Conservation (phyloP, 2,888 invertebrate species). For the Adelognathus sp. region DNA sequence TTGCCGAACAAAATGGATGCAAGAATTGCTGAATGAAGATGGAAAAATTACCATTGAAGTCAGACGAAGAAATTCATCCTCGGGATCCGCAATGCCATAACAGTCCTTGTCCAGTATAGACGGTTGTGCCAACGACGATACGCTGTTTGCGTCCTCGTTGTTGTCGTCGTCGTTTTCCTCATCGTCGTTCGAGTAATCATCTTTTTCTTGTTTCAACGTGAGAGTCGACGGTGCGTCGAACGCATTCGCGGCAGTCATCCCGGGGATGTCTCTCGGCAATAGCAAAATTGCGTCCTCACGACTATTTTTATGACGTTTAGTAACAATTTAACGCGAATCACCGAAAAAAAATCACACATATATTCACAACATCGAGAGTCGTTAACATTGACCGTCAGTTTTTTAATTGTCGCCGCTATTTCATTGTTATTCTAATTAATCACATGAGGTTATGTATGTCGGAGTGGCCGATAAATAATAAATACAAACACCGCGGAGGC, state of each 20-base stretch:
- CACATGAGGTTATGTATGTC: constrained; percentile 52
- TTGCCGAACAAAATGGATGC: not conserved
- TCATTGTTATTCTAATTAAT: not conserved
- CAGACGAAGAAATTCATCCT: constrained; percentile 71
- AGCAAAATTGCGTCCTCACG: not conserved
- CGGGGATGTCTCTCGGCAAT: not conserved
- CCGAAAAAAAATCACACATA: not conserved
- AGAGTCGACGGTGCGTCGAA: constrained; percentile 69
- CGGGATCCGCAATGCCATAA: constrained; percentile 59
- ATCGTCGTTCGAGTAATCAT: constrained; percentile 48
- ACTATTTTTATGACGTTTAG: not conserved
- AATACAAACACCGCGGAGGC: constrained; percentile 31
- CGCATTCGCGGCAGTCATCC: constrained; percentile 63
- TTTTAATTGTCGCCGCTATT: constrained; percentile 9
- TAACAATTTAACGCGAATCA: not conserved
- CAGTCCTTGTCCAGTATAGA: constrained; percentile 66
- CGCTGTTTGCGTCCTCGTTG: constrained; percentile 64
- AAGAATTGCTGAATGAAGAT: not conserved
- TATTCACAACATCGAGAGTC: not conserved
- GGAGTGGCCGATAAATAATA: constrained; percentile 33
- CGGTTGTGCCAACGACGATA: constrained; percentile 67
- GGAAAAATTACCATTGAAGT: constrained; percentile 68
- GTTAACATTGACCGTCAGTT: constrained; percentile 13
- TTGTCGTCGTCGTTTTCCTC: constrained; percentile 56
- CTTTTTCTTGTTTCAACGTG: constrained; percentile 57